Base-by-base conservation (phyloP, 2,797 vertebrate genomes). In the Hephaestus fuliginosus region DNA sequence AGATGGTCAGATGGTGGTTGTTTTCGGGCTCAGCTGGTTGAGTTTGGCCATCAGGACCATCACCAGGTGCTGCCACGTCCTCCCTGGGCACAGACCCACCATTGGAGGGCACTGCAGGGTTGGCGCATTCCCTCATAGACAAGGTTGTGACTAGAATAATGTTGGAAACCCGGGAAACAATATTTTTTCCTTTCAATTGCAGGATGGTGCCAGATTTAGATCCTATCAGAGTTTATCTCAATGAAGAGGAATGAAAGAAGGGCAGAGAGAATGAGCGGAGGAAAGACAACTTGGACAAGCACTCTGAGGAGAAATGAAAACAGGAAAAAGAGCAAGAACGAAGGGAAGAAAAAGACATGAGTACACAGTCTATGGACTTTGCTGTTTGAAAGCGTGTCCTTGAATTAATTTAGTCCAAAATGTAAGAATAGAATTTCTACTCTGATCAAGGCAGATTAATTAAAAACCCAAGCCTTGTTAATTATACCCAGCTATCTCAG, bases 1-100 rank as follows among this genome's bases (percentile, higher is more conserved):
- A 93, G 89, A 91, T 95, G 94, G 94, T 95, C 93, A 94, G 93
- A 94, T 93, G 91, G 90, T 93, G 94, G 95, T 90, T 91, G 91
- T 91, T 94, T 93, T 93, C 87, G 12, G 90, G 0, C 83, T 95
- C 93, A 93, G 94, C 92, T 95, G 94, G 88, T 89, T 83, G 84
- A 91, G 90, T 82, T 93, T 93, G 93, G 88, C 88, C 89, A 74
- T 79, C 67, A 84, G 93, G 89, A 89, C 73, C 88, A 82, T 91
- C 90, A 88, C 84, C 93, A 90, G 87, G 89, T 90, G 90, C 87
- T 86, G 78, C 79, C 77, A 33, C 28, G 61, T 87, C 66, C 81
- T 90, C 80, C 79, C 80, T 90, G 81, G 89, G 81, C 80, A 78
- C 66, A 55, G 76, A 85, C 84, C 82, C 67, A 82, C 90, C 92